phyloP scores from a whole-genome alignment of 2,888 invertebrate genomes.

The Chesias legatella region DNA sequence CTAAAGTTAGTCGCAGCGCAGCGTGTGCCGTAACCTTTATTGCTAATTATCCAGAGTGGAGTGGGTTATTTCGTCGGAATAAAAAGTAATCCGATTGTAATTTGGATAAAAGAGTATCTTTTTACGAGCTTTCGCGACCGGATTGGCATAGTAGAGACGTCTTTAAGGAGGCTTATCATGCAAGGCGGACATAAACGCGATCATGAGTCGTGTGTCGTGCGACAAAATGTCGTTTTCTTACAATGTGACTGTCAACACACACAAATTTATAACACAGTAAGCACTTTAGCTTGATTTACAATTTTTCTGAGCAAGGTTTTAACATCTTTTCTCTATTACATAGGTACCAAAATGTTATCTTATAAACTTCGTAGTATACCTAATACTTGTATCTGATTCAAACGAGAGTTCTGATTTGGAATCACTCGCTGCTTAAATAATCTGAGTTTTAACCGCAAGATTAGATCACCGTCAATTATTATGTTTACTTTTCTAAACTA shows the following conservation, averaged over 20 bases:
- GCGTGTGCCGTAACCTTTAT: slow-evolving; percentile 44
- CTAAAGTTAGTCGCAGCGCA: slow-evolving; percentile 46
- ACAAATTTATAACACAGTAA: slow-evolving; percentile 7
- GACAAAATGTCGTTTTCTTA: slow-evolving; percentile 42
- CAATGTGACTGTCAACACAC: slow-evolving; percentile 29
- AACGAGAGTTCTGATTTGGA: too few species aligned
- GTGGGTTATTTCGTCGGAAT: slow-evolving; percentile 55
- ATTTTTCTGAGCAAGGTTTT: slow-evolving; percentile 5
- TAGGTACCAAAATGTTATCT: too few species aligned
- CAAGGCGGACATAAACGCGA: slow-evolving; percentile 62
- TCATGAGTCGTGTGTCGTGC: slow-evolving; percentile 50
- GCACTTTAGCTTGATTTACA: slow-evolving; percentile 2
- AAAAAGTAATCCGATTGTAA: slow-evolving; percentile 67
- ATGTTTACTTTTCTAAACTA: too few species aligned
- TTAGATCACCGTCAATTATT: too few species aligned
- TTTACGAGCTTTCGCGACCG: slow-evolving; percentile 56
- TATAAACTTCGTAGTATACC: too few species aligned
- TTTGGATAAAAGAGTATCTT: slow-evolving; percentile 62
- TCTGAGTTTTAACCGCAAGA: too few species aligned
- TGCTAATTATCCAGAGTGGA: slow-evolving; percentile 63
- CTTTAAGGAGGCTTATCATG: slow-evolving; percentile 64
- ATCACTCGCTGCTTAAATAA: too few species aligned
- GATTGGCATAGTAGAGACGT: slow-evolving; percentile 52
- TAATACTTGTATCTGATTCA: too few species aligned
- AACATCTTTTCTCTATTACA: slow-evolving; percentile 4